Evolutionary conservation across 2,888 invertebrate species (phyloP), one percentile per base, ranked within the genome.

Genomic region (Dastarcus helophoroides): DNA sequence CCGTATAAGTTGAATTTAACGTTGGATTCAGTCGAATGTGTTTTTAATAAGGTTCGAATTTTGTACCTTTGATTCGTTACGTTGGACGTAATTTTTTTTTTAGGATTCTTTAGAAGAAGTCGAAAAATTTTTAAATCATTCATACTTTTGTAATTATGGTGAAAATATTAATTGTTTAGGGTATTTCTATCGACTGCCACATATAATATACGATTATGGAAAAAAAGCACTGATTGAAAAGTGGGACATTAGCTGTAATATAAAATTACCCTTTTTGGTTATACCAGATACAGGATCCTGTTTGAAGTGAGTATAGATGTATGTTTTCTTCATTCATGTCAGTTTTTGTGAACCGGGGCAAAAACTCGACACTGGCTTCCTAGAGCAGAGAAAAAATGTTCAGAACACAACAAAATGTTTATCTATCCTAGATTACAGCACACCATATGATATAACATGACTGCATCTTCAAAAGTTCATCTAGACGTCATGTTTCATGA

Each of bases 251-350:
- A 78, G 76, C 44, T 65, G 84, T 35, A 79, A 84, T 44, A 60
- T 85, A 28, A 79, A 77, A 53, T 76, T 80, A 4, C 84, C 84
- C 0, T 80, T 81, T 46, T 51, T 85, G 6, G 71, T 85, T 3
- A 60, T 86, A 33, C 83, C 84, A 1, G 82, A 85, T 50, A 68
- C 73, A 43, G 83, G 82, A 10, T 75, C 77, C 21, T 59, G 73
- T 33, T 67, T 72, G 44, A 75, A 73, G 79, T 79, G 58, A 53
- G 61, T 56, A 72, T 72, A 51, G 45, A 56, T n/a, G n/a, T n/a
- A n/a, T n/a, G n/a, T n/a, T n/a, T n/a, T n/a, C n/a, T n/a, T n/a
- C n/a, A n/a, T n/a, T n/a, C n/a, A n/a, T n/a, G n/a, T n/a, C n/a
- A n/a, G n/a, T n/a, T n/a, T n/a, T n/a, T n/a, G n/a, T n/a, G n/a